These are phyloP conservation scores for Drosophila bipectinata DNA, from an alignment of 1,140 invertebrate genomes.

Conservation along the genomic window DNA sequence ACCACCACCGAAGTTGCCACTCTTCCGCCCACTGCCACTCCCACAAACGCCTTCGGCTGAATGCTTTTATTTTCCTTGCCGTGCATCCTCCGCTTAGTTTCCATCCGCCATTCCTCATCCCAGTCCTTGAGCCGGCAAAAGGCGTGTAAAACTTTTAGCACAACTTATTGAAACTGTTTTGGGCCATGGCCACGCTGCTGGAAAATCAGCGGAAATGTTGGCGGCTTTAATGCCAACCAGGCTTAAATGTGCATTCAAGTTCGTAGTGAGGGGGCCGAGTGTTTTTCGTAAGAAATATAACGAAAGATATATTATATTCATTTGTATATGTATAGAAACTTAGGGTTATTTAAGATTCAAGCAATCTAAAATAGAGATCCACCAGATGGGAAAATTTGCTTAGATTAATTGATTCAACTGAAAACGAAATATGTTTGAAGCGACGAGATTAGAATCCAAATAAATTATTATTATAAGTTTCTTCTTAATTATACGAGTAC, in stretches of 20 bases:
- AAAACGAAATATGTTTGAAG: not conserved
- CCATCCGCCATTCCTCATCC: conserved; percentile 11
- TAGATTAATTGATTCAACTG: conserved; percentile 2
- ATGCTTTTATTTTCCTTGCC: conserved; percentile 63
- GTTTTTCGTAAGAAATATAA: not conserved
- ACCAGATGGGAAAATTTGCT: not conserved
- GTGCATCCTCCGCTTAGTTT: conserved; percentile 40
- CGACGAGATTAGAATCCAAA: not conserved
- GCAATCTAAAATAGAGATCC: not conserved
- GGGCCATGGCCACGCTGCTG: conserved; percentile 69
- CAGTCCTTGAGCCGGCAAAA: conserved; percentile 37
- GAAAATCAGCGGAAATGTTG: conserved; percentile 77
- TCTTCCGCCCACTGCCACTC: conserved; percentile 4
- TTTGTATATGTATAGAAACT: no score
- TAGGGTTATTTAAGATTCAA: not conserved
- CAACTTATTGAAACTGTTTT: conserved; percentile 81
- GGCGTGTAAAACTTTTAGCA: conserved; percentile 76
- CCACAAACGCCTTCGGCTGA: conserved; percentile 35
- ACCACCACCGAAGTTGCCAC: conserved; percentile 37
- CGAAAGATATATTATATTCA: no score
- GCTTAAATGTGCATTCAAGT: conserved; percentile 9
- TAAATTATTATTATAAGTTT: no score
- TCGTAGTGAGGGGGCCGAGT: not conserved
- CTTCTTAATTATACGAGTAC: not conserved
- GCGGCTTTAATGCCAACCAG: conserved; percentile 31